Evolutionary conservation across 2,888 invertebrate genomes (phyloP).

Genomic region (Biston stratarius): DNA sequence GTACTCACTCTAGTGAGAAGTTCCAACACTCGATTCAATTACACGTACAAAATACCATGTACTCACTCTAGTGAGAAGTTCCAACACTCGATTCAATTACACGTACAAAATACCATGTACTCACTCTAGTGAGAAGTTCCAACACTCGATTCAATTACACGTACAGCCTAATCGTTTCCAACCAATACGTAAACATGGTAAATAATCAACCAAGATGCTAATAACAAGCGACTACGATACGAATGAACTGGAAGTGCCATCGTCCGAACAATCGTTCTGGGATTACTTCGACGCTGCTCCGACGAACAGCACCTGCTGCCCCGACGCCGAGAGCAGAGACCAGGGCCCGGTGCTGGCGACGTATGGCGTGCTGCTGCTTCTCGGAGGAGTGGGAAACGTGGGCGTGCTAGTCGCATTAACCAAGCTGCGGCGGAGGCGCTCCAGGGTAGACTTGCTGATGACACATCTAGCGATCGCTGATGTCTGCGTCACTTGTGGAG

Average conservation of each 20-base stretch:
- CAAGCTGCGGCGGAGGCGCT: slow-evolving; percentile 88
- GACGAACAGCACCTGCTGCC: slow-evolving; percentile 39
- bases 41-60: no score
- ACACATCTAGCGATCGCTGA: slow-evolving; percentile 93
- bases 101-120: background rate
- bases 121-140: background rate
- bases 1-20: no score
- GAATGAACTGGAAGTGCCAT: slow-evolving; percentile 38
- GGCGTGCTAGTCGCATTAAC: slow-evolving; percentile 89
- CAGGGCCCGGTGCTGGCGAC: slow-evolving; percentile 83
- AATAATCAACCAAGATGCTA: slow-evolving; percentile 46
- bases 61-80: no score
- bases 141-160: background rate
- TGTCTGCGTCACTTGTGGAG: slow-evolving; percentile 92
- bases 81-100: background rate
- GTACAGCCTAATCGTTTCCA: background rate
- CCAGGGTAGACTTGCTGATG: slow-evolving; percentile 92
- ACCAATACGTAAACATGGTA: background rate
- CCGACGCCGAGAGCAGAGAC: slow-evolving; percentile 56
- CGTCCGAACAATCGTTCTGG: slow-evolving; percentile 68
- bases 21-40: no score
- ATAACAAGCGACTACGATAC: slow-evolving; percentile 44
- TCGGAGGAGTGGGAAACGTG: slow-evolving; percentile 47
- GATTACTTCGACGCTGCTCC: slow-evolving; percentile 68
- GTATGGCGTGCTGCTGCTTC: slow-evolving; percentile 86